Base-by-base conservation (phyloP, 1,140 invertebrate genomes). In the Ostrea edulis region DNA sequence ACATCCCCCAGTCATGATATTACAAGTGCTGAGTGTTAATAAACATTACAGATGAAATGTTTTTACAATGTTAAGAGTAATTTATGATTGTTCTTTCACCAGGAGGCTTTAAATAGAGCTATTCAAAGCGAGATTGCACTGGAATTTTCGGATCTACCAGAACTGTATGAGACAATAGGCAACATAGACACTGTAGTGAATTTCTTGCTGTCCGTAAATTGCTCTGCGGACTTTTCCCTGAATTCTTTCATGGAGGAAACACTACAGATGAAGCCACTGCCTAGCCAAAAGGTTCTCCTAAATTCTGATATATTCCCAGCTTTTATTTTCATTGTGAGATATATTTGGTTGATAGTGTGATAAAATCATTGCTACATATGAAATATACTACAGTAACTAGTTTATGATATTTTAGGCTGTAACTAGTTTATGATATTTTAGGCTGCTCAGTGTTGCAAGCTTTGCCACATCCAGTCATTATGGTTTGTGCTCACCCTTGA, bases 211-310 rank as follows among this genome's bases (percentile, higher is more conserved):
- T 71, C 65, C 7, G 22, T 71, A 11, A 22, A 71, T 25, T 25
- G 8, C 65, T 12, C 65, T 11, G n/a, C 22, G 11, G 65, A 71
- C 8, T 0, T 25, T 22, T 29, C 29, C 22, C 25, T 71, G 4
- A 71, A 71, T 29, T 71, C 65, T 22, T 71, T 71, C 22, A 71
- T 71, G 65, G 65, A 25, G 65, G 65, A 71, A 29, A 71, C 65
- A 29, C 29, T 71, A 71, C 65, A 71, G 65, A 71, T 71, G 65
- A 71, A 71, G 12, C 22, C 65, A 12, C 22, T 71, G 22, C 22
- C 65, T 11, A 71, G 65, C 11, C 25, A 22, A 12, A 71, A 71
- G 65, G 65, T 71, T 71, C 11, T 58, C 11, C 17, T 62, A 62
- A 17, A 14, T 62, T 12, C 12, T 20, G n/a, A 62, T 62, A n/a